These are phyloP conservation scores for Lissonota sp. DNA, from an alignment of 2,888 invertebrate species.

Conservation along the genomic window DNA sequence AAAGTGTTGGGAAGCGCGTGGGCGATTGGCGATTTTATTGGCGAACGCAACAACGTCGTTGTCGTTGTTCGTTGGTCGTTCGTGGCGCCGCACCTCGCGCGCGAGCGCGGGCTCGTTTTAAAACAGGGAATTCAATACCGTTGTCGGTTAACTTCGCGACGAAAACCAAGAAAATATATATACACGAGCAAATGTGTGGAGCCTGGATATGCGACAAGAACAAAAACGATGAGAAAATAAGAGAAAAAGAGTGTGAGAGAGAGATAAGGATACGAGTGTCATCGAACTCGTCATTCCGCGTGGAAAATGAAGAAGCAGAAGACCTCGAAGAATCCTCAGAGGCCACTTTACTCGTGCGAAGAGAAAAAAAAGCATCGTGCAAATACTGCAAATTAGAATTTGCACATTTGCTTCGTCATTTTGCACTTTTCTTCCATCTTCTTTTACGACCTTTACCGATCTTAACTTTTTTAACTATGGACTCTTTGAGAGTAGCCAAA, in stretches of 20 bases:
- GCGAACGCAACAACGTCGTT: conserved; percentile 57
- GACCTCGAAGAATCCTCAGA: conserved; percentile 10
- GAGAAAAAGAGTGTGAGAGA: conserved; percentile 8
- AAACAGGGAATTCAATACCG: conserved; percentile 62
- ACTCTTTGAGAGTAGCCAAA: no score
- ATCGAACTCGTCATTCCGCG: conserved; percentile 48
- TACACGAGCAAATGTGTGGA: conserved; percentile 34
- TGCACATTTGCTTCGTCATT: neutral
- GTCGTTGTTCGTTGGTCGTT: conserved; percentile 44
- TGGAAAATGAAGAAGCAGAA: conserved; percentile 16
- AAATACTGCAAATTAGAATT: neutral
- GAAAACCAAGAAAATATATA: conserved; percentile 55
- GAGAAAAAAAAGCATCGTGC: neutral
- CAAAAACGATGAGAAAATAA: conserved; percentile 21
- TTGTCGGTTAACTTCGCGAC: conserved; percentile 53
- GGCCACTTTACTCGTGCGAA: neutral
- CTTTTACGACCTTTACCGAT: no score
- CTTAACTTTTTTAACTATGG: no score
- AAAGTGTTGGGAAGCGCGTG: conserved; percentile 67
- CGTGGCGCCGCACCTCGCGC: conserved; percentile 42
- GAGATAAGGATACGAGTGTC: conserved; percentile 24
- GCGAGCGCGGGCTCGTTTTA: conserved; percentile 48
- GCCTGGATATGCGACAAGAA: conserved; percentile 28
- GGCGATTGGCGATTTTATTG: conserved; percentile 65
- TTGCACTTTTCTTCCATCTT: no score